These are phyloP conservation scores for Drosophila melanosoma DNA, from an alignment of 2,888 invertebrate genomes.

Conservation along the genomic window DNA sequence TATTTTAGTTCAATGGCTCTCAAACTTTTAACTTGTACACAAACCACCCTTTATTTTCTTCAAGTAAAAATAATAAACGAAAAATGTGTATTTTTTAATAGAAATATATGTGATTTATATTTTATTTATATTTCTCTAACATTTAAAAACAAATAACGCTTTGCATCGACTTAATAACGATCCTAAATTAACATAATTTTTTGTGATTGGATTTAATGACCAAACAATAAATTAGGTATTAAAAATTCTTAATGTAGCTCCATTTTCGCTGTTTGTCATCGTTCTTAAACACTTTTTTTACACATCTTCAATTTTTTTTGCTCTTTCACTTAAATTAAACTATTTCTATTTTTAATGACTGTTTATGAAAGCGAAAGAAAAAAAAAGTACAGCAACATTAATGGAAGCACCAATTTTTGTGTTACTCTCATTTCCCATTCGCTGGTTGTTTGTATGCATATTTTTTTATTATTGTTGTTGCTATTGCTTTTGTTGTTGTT, in stretches of 20 bases:
- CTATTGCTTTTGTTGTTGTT: conserved; percentile 37
- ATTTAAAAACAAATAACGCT: conserved; percentile 49
- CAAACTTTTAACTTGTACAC: neutral
- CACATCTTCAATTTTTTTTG: conserved; percentile 25
- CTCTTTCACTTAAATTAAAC: conserved; percentile 75
- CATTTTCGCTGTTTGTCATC: conserved; percentile 42
- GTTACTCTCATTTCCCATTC: conserved; percentile 41
- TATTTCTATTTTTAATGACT: conserved; percentile 76
- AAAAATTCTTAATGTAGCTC: conserved; percentile 52
- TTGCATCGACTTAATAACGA: conserved; percentile 48
- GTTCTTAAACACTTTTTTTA: conserved; percentile 37
- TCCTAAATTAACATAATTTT: conserved; percentile 66
- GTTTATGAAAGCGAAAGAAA: conserved; percentile 77
- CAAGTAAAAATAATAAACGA: neutral
- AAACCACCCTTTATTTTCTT: neutral
- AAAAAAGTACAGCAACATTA: conserved; percentile 50
- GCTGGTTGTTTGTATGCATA: conserved; percentile 37
- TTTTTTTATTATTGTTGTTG: conserved; percentile 9
- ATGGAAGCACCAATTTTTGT: conserved; percentile 76
- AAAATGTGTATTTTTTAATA: conserved; percentile 12
- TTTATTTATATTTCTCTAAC: conserved; percentile 38
- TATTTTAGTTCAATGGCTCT: neutral
- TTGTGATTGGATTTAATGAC: conserved; percentile 54
- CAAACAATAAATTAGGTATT: conserved; percentile 73
- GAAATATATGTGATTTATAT: neutral